A percentile compares a stretch with the other conserved stretches of the same genome.
Evolutionary conservation across 2,113 vertebrate genomes (phyloP).

Genomic region (Calyptommatus sinebrachiatus): DNA sequence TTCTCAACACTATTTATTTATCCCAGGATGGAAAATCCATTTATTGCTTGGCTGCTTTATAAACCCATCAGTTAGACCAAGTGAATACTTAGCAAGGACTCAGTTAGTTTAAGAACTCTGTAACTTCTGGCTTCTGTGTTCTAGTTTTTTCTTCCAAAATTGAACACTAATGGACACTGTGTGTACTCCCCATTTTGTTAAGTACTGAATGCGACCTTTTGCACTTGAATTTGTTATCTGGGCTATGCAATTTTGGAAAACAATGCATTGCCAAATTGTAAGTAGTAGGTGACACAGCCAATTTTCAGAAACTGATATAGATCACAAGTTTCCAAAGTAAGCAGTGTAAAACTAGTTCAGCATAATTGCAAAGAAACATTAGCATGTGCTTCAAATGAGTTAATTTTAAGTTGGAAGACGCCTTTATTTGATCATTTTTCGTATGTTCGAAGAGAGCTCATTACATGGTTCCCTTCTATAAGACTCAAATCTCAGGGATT

Average conservation of each 20-base stretch:
- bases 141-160: background rate
- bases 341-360: no score
- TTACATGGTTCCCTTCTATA: no score
- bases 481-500: no score
- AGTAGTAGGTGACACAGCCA: conserved; percentile 8
- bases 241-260: conserved; percentile 14
- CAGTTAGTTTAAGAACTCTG: background rate
- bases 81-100: background rate
- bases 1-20: background rate
- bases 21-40: background rate
- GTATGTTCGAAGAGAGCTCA: no score
- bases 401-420: no score
- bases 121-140: background rate
- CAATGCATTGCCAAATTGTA: conserved; percentile 11
- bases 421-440: no score
- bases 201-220: background rate
- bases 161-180: background rate
- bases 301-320: no score
- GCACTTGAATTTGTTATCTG: background rate
- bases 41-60: background rate
- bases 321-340: no score
- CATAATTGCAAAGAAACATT: no score
- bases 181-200: background rate
- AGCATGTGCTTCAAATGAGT: no score
- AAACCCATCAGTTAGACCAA: background rate